Base-by-base conservation (phyloP, 92 coral and sea anemone genomes). In the Paramuricea clavata region DNA sequence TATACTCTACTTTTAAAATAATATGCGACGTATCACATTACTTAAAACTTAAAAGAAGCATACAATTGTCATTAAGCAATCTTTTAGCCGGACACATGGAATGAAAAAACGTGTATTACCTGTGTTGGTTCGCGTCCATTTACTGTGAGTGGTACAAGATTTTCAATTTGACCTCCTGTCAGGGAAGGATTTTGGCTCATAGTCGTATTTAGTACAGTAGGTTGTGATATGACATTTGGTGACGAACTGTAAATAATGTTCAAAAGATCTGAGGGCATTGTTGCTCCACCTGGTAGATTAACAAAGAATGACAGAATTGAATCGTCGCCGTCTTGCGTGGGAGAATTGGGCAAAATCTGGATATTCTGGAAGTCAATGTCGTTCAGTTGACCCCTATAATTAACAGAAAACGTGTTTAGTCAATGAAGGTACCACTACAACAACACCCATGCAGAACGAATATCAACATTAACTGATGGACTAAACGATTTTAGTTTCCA, bases 271-370 rank as follows among this genome's bases (percentile, higher is more conserved):
- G 30, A 13, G 1, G 84, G 84, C 57, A 79, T 59, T n/a, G 84
- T 36, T 49, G 41, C 68, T 26, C 71, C 84, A 60, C 84, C 21
- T 36, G 84, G 82, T 54, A 76, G 42, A 50, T 52, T 49, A 19
- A 79, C 84, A 67, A 30, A 79, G 49, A 59, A 79, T 39, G 84
- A 33, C 8, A 79, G 34, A 12, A 33, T 26, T 34, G 84, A 28
- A 34, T 79, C 57, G 36, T 5, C 5, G 25, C 73, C 73, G 59
- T 79, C 67, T 79, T 79, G 72, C 12, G 71, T 59, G 15, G 84
- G 84, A 10, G 84, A 79, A 28, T 28, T 27, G 16, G 84, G 72
- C 65, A 79, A 60, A 17, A 28, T 19, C 32, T 76, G 44, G 9
- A 76, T n/a, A 60, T 76, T 76, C 33, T 42, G 47, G 39, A 28